Percentiles rank a stretch among this genome's conserved stretches.
These are phyloP conservation scores for Rhagologus leucostigma DNA, from an alignment of 2,113 vertebrate species.

Conservation along the genomic window DNA sequence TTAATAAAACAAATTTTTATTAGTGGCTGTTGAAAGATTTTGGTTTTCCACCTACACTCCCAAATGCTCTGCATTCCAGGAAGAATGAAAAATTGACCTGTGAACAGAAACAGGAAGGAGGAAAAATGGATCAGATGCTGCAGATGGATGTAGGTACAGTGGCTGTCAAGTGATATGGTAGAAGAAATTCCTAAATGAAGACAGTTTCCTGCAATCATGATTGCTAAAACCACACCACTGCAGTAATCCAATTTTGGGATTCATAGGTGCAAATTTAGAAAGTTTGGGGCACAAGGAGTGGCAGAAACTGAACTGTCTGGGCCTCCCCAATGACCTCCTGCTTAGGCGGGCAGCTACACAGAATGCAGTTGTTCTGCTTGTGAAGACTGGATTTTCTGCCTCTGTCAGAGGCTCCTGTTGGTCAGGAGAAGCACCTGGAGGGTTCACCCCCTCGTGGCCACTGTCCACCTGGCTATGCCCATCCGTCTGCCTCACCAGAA, in stretches of 20 bases:
- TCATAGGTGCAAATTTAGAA: neutral
- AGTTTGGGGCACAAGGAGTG: neutral
- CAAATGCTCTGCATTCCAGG: conserved; percentile 15
- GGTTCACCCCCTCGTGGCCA: accelerated
- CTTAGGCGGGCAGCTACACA: accelerated
- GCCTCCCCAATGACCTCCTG: neutral
- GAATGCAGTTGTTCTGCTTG: neutral
- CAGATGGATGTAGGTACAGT: neutral
- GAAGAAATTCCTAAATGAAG: neutral
- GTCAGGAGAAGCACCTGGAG: neutral
- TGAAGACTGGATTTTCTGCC: neutral
- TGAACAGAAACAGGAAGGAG: conserved; percentile 14
- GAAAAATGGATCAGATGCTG: neutral
- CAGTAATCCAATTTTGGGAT: neutral
- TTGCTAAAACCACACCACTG: neutral
- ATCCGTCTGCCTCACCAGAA: neutral
- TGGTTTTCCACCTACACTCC: conserved; percentile 10
- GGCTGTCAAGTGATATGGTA: neutral
- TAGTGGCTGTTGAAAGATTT: conserved; percentile 46
- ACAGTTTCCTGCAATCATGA: accelerated
- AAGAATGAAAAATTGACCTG: conserved; percentile 29
- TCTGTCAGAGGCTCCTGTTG: neutral
- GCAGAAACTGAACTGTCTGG: neutral
- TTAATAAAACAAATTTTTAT: conserved; percentile 53
- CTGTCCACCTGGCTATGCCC: neutral